Base-by-base conservation (phyloP, 1,140 invertebrate species). In the Drosophila guanche region DNA sequence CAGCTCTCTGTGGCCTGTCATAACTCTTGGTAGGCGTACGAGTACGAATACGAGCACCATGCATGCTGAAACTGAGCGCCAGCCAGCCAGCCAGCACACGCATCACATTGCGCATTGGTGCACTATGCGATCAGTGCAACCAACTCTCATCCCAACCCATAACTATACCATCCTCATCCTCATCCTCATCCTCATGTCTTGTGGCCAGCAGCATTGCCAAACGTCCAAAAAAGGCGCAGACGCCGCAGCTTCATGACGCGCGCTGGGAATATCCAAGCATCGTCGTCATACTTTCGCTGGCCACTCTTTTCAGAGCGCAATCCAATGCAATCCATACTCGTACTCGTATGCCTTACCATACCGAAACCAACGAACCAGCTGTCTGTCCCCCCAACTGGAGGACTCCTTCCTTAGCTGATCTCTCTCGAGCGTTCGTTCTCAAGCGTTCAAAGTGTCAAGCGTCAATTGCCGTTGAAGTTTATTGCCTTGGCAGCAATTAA, bases 401-500 rank as follows among this genome's bases (percentile, higher is more conserved):
- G 45, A 16, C 41, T 29, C 41, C 14, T 37, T n/a, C 58, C 50
- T 62, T 14, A 45, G 29, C 33, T 37, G 33, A 37, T 37, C 33
- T 37, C 33, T 37, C 33, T 37, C 33, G 33, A 43, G 47, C 40
- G 55, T 63, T 63, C 40, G 55, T 63, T 63, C 78, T 68, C 69
- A 75, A 48, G 70, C 59, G 59, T 58, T 68, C 66, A 78, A 76
- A 80, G 81, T 88, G 83, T 83, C 78, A 83, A 76, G 69, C 83
- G 77, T 86, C 83, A 86, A 86, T 86, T 86, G 81, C 60, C 73
- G 69, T 88, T 88, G 83, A 88, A 81, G 83, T 88, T 86, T 88
- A 86, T 86, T 86, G 83, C 71, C 67, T 83, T 88, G 83, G 83
- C 83, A 88, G 83, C 83, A 88, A 88, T 88, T 88, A 88, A 88